Evolutionary conservation across 2,113 vertebrate species (phyloP).

Genomic region (Cairina moschata): DNA sequence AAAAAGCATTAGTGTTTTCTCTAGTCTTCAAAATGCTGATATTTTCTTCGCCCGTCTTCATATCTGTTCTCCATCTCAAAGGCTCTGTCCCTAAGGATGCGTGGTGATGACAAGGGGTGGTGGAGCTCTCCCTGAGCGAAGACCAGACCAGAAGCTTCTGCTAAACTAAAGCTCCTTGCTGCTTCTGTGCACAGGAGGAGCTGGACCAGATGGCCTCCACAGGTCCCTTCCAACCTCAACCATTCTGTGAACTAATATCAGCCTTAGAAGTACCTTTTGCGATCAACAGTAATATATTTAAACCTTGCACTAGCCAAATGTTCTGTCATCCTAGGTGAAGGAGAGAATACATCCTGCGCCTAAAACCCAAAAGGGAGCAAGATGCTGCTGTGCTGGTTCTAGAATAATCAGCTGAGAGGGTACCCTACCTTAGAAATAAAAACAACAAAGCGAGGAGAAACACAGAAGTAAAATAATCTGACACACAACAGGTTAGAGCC

Average conservation of each 20-base stretch:
- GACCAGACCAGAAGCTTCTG: background rate
- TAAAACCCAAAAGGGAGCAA: background rate
- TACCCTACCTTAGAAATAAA: background rate
- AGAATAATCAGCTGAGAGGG: background rate
- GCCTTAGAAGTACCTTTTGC: background rate
- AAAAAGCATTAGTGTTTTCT: background rate
- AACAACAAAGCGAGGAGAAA: background rate
- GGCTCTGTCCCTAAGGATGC: background rate
- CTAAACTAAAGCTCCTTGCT: background rate
- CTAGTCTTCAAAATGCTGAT: background rate
- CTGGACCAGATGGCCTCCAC: too few species aligned
- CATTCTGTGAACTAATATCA: background rate
- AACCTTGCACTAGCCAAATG: background rate
- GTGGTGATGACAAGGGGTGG: rapidly evolving
- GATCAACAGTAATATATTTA: background rate
- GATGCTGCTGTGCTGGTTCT: background rate
- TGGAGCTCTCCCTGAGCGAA: background rate
- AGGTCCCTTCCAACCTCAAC: too few species aligned
- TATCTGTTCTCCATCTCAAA: background rate
- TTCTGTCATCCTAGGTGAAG: background rate
- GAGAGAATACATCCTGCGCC: background rate
- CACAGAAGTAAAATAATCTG: background rate
- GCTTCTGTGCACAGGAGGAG: too few species aligned
- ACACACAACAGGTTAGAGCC: background rate
- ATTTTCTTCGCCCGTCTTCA: background rate